Evolutionary conservation across 2,888 invertebrate species (phyloP).

Genomic region (Drosophila nr. perissopoda): DNA sequence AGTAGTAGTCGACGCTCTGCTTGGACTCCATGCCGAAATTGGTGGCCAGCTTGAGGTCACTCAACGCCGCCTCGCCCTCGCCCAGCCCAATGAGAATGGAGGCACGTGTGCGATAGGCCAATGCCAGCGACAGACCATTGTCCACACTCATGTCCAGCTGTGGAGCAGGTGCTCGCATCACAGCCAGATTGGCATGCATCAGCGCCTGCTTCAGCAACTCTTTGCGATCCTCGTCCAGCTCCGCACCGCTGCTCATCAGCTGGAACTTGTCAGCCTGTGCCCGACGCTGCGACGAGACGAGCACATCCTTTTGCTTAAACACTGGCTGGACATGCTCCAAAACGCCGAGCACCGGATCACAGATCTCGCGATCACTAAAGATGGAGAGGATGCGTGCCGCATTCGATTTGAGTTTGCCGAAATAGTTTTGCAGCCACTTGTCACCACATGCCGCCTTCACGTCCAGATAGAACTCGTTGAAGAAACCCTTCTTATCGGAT

Average conservation of each 20-base stretch:
- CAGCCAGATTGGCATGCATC: conserved; percentile 89
- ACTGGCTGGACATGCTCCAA: conserved; percentile 89
- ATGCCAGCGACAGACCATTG: conserved; percentile 87
- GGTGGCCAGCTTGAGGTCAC: conserved; percentile 89
- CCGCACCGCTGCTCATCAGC: conserved; percentile 85
- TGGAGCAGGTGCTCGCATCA: conserved; percentile 89
- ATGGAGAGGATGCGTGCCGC: conserved; percentile 86
- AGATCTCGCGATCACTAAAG: conserved; percentile 85
- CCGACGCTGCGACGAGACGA: conserved; percentile 87
- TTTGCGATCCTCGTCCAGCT: conserved; percentile 33
- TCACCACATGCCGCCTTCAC: conserved; percentile 85
- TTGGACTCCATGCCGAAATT: conserved; percentile 88
- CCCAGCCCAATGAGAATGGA: conserved; percentile 87
- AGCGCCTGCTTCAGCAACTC: conserved; percentile 86
- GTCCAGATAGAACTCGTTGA: conserved; percentile 88
- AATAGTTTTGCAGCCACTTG: conserved; percentile 87
- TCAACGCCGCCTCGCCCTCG: conserved; percentile 87
- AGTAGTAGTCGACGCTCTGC: conserved; percentile 88
- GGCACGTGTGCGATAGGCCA: conserved; percentile 89
- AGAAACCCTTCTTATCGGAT: conserved; percentile 91
- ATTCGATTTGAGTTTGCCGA: conserved; percentile 87
- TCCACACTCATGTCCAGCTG: conserved; percentile 86
- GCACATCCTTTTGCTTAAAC: conserved; percentile 88
- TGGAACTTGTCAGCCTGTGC: conserved; percentile 87
- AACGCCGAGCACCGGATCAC: conserved; percentile 86